Evolutionary conservation across 2,113 vertebrate species (phyloP), one percentile per base, ranked within the genome.

Genomic region (Odocoileus hemionus): DNA sequence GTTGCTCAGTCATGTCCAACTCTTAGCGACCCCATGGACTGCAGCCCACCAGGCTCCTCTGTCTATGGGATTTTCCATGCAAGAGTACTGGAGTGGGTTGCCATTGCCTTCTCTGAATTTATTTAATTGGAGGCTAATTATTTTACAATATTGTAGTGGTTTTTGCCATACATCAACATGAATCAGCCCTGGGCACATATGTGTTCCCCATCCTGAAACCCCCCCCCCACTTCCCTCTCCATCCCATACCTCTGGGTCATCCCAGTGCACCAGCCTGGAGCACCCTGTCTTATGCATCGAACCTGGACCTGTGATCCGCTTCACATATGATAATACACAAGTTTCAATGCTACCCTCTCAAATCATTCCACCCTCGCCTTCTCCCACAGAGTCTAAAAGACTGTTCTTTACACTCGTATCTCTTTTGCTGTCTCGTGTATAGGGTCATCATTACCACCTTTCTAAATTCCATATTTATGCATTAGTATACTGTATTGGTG

Each of bases 1-100:
- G 61, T 67, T 2, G 9, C 0, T 67, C 16, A 67, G 61, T 67
- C 8, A 0, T 67, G 30, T 9, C 61, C 0, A 0, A n/a, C 61
- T n/a, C 15, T 64, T 64, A 4, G 30, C 3, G 7, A 67, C 33
- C 7, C 33, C 64, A 19, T n/a, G 33, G 33, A n/a, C 16, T n/a
- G 7, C 2, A 67, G 7, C 16, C 64, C 4, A 67, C 4, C 33
- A n/a, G 64, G 33, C 33, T 67, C 33, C 61, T 67, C 33, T n/a
- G 61, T 67, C 61, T 33, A 5, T 67, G 16, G 64, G 33, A 67
- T 67, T 67, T 67, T 67, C 61, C 33, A 67, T 16, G 64, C 33
- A 67, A 67, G 15, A 67, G 3, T n/a, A n/a, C 16, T 67, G 64
- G 16, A n/a, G 64, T 67, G 33, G 61, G 17, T 16, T 67, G 33